Evolutionary conservation across 2,113 vertebrate species (phyloP).

Genomic region (Misgurnus anguillicaudatus): DNA sequence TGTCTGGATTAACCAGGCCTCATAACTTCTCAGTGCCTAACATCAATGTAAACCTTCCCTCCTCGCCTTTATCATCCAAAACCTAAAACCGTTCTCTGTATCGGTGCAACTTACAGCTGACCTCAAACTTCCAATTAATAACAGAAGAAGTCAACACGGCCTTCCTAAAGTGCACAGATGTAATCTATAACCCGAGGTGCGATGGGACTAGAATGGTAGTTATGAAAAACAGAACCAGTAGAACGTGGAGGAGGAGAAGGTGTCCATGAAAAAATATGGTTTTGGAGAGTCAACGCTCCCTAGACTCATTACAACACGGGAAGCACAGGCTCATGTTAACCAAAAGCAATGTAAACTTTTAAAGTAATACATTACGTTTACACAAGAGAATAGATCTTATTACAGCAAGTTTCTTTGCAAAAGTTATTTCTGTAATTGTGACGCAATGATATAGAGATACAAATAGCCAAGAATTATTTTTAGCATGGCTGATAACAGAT

Average conservation of each 20-base stretch:
- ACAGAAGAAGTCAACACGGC: conserved; percentile 60
- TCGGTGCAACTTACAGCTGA: conserved; percentile 49
- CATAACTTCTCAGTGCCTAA: conserved; percentile 35
- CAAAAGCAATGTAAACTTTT: neutral
- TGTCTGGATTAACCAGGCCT: conserved; percentile 47
- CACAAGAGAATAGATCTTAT: neutral
- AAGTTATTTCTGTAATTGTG: no score
- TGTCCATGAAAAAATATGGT: neutral
- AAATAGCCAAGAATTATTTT: no score
- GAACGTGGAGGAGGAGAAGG: conserved; percentile 6
- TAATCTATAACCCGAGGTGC: conserved; percentile 60
- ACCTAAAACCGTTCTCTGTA: conserved; percentile 45
- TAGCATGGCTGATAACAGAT: no score
- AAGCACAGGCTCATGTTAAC: neutral
- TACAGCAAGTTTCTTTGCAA: no score
- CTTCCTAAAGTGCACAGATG: conserved; percentile 58
- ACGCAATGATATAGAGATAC: no score
- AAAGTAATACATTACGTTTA: neutral
- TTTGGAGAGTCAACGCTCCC: neutral
- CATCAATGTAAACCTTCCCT: conserved; percentile 38
- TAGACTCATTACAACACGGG: conserved; percentile 4
- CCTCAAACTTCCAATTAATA: conserved; percentile 59
- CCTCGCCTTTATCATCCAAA: conserved; percentile 63
- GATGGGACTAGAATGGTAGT: conserved; percentile 10
- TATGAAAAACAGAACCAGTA: conserved; percentile 30